Evolutionary conservation across 2,888 invertebrate genomes (phyloP).

Genomic region (Alentia gelatinosa): DNA sequence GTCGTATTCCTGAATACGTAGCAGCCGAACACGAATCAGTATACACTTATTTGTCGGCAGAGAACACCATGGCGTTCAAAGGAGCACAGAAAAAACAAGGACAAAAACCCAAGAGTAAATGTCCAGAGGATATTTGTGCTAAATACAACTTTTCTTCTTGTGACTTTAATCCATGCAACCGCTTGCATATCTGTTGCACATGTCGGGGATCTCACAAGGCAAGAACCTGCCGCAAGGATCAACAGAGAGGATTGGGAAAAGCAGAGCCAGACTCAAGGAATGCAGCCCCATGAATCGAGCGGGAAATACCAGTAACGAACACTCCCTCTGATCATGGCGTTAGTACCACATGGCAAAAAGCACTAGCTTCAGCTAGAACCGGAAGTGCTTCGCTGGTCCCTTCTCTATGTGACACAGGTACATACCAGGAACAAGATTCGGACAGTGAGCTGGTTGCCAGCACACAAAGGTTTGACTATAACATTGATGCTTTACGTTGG

Average conservation of each 20-base stretch:
- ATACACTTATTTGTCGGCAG: background rate
- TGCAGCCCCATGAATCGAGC: background rate
- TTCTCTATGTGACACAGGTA: background rate
- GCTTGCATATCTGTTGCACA: background rate
- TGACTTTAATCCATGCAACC: background rate
- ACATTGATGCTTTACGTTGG: too few species aligned
- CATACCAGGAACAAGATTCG: background rate
- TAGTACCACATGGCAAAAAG: too few species aligned
- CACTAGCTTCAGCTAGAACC: too few species aligned
- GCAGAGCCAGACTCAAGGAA: background rate
- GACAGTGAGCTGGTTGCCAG: background rate
- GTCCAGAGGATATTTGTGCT: background rate
- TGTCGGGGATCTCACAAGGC: background rate
- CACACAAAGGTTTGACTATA: background rate
- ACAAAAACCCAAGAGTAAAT: background rate
- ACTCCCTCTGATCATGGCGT: background rate
- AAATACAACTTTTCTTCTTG: background rate
- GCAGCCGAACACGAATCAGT: background rate
- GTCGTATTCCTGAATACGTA: background rate
- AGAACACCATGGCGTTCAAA: background rate
- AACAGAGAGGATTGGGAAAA: background rate
- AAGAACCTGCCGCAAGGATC: background rate
- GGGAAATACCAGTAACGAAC: background rate
- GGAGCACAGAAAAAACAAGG: background rate
- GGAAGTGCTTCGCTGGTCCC: too few species aligned